Conservation (phyloP, 35 echinoderm and acorn worm species). For the Patiria miniata region DNA sequence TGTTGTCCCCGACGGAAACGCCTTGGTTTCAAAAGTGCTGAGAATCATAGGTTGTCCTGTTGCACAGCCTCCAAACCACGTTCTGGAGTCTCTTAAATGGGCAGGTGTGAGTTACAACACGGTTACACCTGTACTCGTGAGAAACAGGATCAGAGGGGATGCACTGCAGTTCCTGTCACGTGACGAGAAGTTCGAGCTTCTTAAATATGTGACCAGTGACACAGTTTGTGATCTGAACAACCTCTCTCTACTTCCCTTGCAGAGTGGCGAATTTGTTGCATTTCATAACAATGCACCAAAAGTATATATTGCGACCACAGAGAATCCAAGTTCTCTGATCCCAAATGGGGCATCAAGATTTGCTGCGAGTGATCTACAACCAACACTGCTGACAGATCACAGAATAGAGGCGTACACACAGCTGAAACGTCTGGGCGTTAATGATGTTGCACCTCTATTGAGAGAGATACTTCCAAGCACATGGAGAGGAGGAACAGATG, state of each 20-base stretch:
- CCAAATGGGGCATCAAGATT: conserved; percentile 16
- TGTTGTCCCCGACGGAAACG: not conserved
- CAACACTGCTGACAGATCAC: not conserved
- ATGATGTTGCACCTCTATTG: not conserved
- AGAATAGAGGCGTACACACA: not conserved
- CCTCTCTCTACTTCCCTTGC: conserved; percentile 51
- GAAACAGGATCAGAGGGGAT: conserved; percentile 15
- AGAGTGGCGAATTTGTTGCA: conserved; percentile 36
- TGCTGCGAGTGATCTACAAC: not conserved
- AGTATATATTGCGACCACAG: not conserved
- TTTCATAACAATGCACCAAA: not conserved
- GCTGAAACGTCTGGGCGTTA: not conserved
- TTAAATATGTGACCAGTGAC: conserved; percentile 49
- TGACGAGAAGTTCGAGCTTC: conserved; percentile 41
- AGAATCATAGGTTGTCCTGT: not conserved
- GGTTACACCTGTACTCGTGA: conserved; percentile 46
- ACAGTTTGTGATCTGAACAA: conserved; percentile 18
- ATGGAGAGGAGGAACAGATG: conserved; percentile 5
- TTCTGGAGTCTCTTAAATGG: conserved; percentile 2
- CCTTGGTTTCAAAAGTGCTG: conserved; percentile 35
- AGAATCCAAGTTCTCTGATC: not conserved
- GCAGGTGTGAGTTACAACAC: not conserved
- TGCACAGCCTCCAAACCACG: not conserved
- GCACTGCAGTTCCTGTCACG: conserved; percentile 24
- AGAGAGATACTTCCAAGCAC: not conserved